Conservation (phyloP, 1,140 invertebrate species). For the Bombus confusus region DNA sequence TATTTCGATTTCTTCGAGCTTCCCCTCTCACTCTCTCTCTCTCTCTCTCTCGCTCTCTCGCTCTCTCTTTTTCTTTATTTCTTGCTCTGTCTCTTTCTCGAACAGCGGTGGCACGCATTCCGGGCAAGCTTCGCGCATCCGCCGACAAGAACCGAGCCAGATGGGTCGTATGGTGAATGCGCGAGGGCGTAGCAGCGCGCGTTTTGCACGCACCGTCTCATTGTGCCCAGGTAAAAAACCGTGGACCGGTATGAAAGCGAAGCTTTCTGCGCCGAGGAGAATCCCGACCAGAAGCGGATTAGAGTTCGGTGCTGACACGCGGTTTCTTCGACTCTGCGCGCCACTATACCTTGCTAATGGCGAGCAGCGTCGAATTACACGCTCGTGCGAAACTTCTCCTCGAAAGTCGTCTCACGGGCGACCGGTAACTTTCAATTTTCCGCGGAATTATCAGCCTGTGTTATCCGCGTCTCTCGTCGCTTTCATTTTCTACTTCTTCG, state of each 20-base stretch:
- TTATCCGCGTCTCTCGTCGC: too few species aligned
- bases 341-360: conserved; percentile 9
- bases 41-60: conserved; percentile 18
- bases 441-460: not conserved
- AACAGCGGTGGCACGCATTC: not conserved
- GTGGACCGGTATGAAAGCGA: conserved; percentile 24
- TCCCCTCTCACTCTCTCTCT: too few species aligned
- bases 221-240: conserved; percentile 44
- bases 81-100: not conserved
- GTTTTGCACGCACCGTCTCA: conserved; percentile 37
- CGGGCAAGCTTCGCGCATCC: conserved; percentile 44
- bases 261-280: conserved; percentile 32
- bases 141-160: conserved; percentile 38
- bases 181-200: conserved; percentile 51
- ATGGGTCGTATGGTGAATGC: conserved; percentile 47
- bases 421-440: conserved; percentile 20
- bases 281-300: conserved; percentile 26
- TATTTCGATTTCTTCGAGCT: not conserved
- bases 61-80: not conserved
- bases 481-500: not conserved
- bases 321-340: not conserved
- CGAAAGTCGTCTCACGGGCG: not conserved
- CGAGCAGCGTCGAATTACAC: not conserved
- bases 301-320: conserved; percentile 13
- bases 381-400: too few species aligned